Conservation (phyloP, 2,113 vertebrate genomes). For the Onychostruthus taczanowskii region DNA sequence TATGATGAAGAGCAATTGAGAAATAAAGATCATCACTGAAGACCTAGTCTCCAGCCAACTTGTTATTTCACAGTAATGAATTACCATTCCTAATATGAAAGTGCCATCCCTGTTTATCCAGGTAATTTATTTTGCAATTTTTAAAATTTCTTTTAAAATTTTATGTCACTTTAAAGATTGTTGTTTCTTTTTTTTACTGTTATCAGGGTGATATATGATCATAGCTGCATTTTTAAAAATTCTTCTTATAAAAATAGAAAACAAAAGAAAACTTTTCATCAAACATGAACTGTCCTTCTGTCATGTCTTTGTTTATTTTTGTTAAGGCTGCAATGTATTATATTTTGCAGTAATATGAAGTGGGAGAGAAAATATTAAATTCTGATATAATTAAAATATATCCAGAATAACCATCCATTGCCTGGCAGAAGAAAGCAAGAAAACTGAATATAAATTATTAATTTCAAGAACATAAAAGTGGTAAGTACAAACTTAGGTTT, state of each 20-base stretch:
- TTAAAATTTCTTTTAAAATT: background rate
- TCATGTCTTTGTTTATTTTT: background rate
- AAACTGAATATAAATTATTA: background rate
- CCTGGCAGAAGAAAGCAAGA: background rate
- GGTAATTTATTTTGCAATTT: background rate
- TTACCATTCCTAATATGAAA: background rate
- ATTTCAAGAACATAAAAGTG: background rate
- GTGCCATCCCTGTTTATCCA: background rate
- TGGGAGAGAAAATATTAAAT: background rate
- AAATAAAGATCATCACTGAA: background rate
- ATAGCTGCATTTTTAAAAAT: background rate
- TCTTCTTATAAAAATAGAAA: background rate
- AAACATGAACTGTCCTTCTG: background rate
- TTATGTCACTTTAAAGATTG: background rate
- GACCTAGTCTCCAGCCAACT: background rate
- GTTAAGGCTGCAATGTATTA: background rate
- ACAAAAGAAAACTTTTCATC: background rate
- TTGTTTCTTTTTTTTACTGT: background rate
- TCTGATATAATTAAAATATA: background rate
- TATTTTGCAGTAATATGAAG: background rate
- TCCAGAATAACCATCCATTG: background rate
- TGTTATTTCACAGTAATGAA: background rate
- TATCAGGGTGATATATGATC: background rate
- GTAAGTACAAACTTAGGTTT: background rate
- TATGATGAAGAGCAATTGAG: background rate